Percentiles rank a stretch among this genome's conserved stretches.
Conservation (phyloP, 2,888 invertebrate species). For the Aspidiotus destructor region DNA sequence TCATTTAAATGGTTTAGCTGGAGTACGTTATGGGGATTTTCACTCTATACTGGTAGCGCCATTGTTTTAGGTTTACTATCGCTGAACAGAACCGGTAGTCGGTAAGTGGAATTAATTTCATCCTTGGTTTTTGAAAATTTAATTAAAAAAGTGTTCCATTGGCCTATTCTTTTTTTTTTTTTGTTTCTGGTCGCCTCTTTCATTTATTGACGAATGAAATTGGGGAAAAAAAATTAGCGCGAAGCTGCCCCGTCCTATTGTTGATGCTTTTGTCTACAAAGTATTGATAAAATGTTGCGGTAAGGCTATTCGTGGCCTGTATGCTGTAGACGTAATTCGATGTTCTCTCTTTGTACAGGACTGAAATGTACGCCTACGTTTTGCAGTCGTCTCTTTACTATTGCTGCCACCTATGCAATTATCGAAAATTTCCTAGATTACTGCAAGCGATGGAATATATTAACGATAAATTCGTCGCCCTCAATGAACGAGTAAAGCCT, state of each 20-base stretch:
- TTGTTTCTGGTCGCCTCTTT: no score
- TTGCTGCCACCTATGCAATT: not conserved
- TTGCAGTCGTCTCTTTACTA: not conserved
- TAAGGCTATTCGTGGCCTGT: no score
- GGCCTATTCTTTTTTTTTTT: not conserved
- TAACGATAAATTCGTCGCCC: not conserved
- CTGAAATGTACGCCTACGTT: not conserved
- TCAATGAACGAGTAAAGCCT: not conserved
- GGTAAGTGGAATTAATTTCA: conserved; percentile 7
- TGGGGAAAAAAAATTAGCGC: no score
- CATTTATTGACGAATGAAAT: no score
- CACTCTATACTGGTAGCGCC: conserved; percentile 11
- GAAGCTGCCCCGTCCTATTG: no score
- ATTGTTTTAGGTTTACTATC: conserved; percentile 28
- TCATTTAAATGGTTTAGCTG: conserved; percentile 29
- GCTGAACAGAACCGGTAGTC: conserved; percentile 12
- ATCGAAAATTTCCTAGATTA: not conserved
- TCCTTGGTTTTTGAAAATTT: not conserved
- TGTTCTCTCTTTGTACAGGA: no score
- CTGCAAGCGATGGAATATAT: not conserved
- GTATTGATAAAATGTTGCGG: no score
- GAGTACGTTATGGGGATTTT: conserved; percentile 23
- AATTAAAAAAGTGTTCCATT: not conserved
- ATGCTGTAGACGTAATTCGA: no score
- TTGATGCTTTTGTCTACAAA: no score